These are phyloP conservation scores for Drosophila mettleri DNA, from an alignment of 2,888 invertebrate genomes.

Conservation along the genomic window DNA sequence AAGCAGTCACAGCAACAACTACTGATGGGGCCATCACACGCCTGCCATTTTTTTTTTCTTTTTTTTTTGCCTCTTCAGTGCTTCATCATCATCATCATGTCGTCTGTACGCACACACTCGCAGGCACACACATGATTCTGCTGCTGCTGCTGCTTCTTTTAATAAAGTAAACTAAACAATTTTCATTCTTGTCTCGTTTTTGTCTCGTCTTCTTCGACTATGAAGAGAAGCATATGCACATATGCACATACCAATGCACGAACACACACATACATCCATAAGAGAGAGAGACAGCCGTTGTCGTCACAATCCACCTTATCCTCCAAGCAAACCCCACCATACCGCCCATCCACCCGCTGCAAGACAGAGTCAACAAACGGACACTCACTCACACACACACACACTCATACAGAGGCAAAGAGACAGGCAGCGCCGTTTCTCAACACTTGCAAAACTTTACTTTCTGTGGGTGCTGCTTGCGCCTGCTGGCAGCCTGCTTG, in stretches of 20 bases:
- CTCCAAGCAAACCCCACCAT: conserved; percentile 30
- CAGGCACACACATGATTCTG: conserved; percentile 22
- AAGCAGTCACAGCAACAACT: conserved; percentile 31
- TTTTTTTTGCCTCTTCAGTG: conserved; percentile 52
- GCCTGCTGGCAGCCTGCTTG: conserved; percentile 14
- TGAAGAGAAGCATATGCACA: conserved; percentile 48
- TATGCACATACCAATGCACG: conserved; percentile 25
- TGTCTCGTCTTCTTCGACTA: conserved; percentile 72
- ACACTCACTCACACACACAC: conserved; percentile 62
- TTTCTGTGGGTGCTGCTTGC: conserved; percentile 38
- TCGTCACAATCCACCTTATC: conserved; percentile 37
- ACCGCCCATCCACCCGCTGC: conserved; percentile 43
- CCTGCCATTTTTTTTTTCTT: conserved; percentile 48
- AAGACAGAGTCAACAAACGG: conserved; percentile 77
- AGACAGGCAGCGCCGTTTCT: conserved; percentile 37
- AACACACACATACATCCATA: conserved; percentile 17
- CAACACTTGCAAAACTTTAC: conserved; percentile 47
- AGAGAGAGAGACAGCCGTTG: conserved; percentile 22
- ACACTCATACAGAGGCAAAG: conserved; percentile 27
- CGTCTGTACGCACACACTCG: conserved; percentile 48
- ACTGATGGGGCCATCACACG: conserved; percentile 38
- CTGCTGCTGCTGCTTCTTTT: conserved; percentile 63
- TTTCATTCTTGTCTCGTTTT: conserved; percentile 81
- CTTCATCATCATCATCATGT: conserved; percentile 70
- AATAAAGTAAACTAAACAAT: conserved; percentile 81